Base-by-base conservation (phyloP, 2,797 vertebrate species). In the Salarias fasciatus region DNA sequence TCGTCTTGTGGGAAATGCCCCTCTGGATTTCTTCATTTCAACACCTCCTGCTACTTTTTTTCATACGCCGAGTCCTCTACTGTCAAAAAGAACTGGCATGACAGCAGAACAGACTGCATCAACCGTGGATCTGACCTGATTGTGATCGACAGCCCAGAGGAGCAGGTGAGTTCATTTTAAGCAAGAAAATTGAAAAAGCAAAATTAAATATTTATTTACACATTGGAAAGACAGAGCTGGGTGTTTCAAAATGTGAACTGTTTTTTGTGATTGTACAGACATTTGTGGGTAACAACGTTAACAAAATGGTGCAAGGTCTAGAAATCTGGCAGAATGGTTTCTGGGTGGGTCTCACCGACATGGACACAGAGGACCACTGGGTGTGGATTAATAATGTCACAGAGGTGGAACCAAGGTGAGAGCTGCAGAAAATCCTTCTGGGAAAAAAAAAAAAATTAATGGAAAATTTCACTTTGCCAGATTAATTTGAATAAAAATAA, bases 11-110 rank as follows among this genome's bases (percentile, higher is more conserved):
- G 69, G 6, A 67, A 8, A 41, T n/a, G n/a, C n/a, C n/a, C n/a
- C n/a, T n/a, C n/a, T n/a, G n/a, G n/a, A n/a, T n/a, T n/a, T n/a
- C n/a, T n/a, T n/a, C n/a, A n/a, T n/a, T n/a, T n/a, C n/a, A n/a
- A n/a, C n/a, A n/a, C n/a, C n/a, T n/a, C n/a, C 36, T 91, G 90
- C 53, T 89, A 86, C 54, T 89, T 72, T 12, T 87, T 89, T 59
- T 77, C 88, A 11, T 53, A 57, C 13, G 2, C 12, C n/a, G 24
- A 68, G 2, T 11, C 62, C 2, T 0, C 11, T 3, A 3, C 3
- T 7, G 18, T 5, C 2, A 52, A 35, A 18, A 82, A 24, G 49
- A 71, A 37, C 69, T 89, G 85, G 83, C 0, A 0, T 0, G 31
- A 66, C 0, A 85, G 80, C 69, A 77, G 84, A 64, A 15, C 0